Base-by-base conservation (phyloP, 2,113 vertebrate species). In the Tinamus guttatus region DNA sequence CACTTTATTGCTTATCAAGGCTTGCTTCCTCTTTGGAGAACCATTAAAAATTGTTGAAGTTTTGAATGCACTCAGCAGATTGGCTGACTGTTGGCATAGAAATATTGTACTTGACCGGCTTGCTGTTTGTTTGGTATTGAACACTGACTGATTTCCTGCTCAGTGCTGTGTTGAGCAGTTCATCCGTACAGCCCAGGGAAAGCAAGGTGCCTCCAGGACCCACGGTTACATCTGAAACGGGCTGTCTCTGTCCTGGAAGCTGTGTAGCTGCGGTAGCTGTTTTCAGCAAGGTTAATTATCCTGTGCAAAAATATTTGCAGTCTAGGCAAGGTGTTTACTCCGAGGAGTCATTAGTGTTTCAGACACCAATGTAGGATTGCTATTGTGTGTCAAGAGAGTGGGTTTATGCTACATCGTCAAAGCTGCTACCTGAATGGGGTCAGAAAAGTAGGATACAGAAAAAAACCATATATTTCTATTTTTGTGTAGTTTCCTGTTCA, bases 401-500 rank as follows among this genome's bases (percentile, higher is more conserved):
- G 85, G 85, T 90, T 95, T 91, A 62, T 87, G 75, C 85, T 81
- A 86, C 13, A 2, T 81, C 80, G 81, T 80, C 71, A 87, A 91
- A 95, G 89, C 64, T 93, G 7, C n/a, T 70, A 68, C 15, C 34
- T 88, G 82, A 47, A 74, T 64, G 85, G 58, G 80, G 76, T 90
- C 36, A 91, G 88, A 94, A 90, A 79, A 22, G 74, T 84, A 84
- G 88, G 91, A 81, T 89, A 85, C 30, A 41, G 62, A 51, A 81
- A 49, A 45, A 82, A 86, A 85, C 64, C 68, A 81, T 64, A 59
- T 70, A 59, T 68, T 71, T 71, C 24, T 86, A 47, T n/a, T 94
- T 97, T 92, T 93, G 19, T 89, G 45, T 94, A 24, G 81, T 73
- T 94, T 96, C 63, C 76, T 92, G 47, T 75, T 65, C 84, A 60